Evolutionary conservation across 1,140 invertebrate species (phyloP).

Genomic region (Daktulosphaira vitifoliae): DNA sequence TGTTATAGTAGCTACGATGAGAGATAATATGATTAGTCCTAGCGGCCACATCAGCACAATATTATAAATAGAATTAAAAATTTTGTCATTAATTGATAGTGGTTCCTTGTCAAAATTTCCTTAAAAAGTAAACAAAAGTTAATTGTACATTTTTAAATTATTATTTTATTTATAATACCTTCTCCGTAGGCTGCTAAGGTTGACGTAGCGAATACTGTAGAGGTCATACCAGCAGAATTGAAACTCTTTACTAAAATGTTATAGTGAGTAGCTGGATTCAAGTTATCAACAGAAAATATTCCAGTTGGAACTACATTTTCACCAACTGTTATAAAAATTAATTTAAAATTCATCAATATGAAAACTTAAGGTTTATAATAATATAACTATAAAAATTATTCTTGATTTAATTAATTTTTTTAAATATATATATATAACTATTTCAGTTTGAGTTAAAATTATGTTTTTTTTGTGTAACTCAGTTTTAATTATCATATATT

Average conservation of each 20-base stretch:
- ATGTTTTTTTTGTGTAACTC: too few relatives aligned
- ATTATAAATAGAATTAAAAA: constrained; percentile 32
- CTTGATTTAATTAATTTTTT: too few relatives aligned
- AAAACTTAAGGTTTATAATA: too few relatives aligned
- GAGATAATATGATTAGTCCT: constrained; percentile 14
- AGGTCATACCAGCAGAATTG: constrained; percentile 61
- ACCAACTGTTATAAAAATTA: constrained; percentile 40
- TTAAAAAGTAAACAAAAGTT: not conserved
- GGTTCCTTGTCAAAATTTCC: constrained; percentile 25
- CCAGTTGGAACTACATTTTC: constrained; percentile 46
- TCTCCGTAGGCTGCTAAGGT: constrained; percentile 52
- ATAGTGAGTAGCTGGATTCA: constrained; percentile 59
- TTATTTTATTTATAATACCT: too few relatives aligned
- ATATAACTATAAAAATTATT: too few relatives aligned
- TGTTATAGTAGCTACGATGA: constrained; percentile 10
- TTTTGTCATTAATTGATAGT: constrained; percentile 34
- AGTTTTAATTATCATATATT: too few relatives aligned
- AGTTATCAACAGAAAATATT: constrained; percentile 48
- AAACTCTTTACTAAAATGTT: constrained; percentile 56
- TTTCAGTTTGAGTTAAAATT: too few relatives aligned
- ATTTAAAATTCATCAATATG: too few relatives aligned
- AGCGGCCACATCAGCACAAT: constrained; percentile 34
- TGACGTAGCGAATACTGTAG: constrained; percentile 55
- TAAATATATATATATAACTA: too few relatives aligned
- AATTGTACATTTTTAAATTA: too few relatives aligned